Percentiles rank a stretch among this genome's conserved stretches.
Evolutionary conservation across 2,888 invertebrate genomes (phyloP).

Genomic region (Girardia tigrina): DNA sequence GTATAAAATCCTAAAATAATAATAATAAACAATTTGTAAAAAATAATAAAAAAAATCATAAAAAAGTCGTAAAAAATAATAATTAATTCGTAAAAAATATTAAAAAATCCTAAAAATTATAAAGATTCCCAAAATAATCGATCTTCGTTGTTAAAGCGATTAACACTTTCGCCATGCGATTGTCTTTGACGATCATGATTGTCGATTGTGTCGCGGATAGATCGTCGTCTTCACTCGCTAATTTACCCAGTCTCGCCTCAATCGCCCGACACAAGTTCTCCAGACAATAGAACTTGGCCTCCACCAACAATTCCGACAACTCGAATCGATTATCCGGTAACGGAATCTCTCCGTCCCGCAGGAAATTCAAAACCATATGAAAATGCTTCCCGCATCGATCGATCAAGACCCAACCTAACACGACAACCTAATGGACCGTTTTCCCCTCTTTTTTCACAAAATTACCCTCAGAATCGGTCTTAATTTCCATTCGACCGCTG

Average conservation of each 20-base stretch:
- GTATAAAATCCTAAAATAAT: no score
- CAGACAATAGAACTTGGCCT: slow-evolving; percentile 73
- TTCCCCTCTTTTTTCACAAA: no score
- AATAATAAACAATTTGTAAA: no score
- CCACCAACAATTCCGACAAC: slow-evolving; percentile 77
- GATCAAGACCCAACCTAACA: slow-evolving; percentile 97
- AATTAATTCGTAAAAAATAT: no score
- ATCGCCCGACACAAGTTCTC: slow-evolving; percentile 42
- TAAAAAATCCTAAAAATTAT: no score
- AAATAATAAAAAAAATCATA: no score
- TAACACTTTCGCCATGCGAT: slow-evolving; percentile 4
- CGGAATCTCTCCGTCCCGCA: slow-evolving; percentile 80
- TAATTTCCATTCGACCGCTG: slow-evolving; percentile 88
- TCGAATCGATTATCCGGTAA: slow-evolving; percentile 78
- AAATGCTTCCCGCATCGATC: slow-evolving; percentile 95
- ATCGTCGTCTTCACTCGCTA: background rate
- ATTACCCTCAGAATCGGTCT: slow-evolving; percentile 93
- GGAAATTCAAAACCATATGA: slow-evolving; percentile 79
- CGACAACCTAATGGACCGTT: no score
- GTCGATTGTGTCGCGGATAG: background rate
- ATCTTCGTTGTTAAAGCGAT: no score
- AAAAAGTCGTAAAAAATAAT: no score
- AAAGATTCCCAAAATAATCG: no score
- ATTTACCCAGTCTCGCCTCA: background rate
- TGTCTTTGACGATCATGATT: slow-evolving; percentile 32